Base-by-base conservation (phyloP, 2,113 vertebrate genomes). In the Phalacrocorax carbo region DNA sequence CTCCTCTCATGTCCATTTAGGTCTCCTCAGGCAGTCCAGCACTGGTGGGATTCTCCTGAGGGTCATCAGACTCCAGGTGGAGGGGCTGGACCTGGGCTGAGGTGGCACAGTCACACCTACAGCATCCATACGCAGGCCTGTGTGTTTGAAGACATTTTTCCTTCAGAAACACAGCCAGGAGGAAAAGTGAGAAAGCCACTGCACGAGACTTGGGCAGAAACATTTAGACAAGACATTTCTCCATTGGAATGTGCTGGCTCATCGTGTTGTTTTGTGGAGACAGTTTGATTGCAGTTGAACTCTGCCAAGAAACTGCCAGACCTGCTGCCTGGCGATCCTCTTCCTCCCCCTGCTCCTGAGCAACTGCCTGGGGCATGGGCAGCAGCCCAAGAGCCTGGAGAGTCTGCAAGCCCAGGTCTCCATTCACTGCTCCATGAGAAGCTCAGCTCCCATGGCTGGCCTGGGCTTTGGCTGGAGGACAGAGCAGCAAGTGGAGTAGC, bases 151-250 rank as follows among this genome's bases (percentile, higher is more conserved):
- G 90, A 76, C 48, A 13, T 88, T 90, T 91, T 91, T 89, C 72
- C 86, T 92, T 88, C 92, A 91, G 94, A 93, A 94, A 94, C 77
- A 61, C 21, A 78, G 94, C 92, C 94, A 93, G 86, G 13, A 92
- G 86, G 92, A 71, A 89, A 93, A 96, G 94, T 71, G 83, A 96
- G 94, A 96, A 92, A 95, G 80, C 88, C 2, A 27, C 94, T 1
- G 72, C 96, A 95, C 86, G 83, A 96, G 92, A 97, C 88, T 64
- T 95, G 94, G 79, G 96, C 94, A 94, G 96, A 94, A 96, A 92
- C 92, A 79, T 86, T 96, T 96, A 96, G 95, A 96, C 95, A 95
- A 96, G 96, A 97, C 96, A 96, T 96, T 97, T 96, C 95, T 92
- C 90, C 88, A 83, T 93, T 48, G 96, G 96, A 97, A 97, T 97